Base-by-base conservation (phyloP, 2,113 vertebrate genomes). In the Thalassarche chlororhynchos region DNA sequence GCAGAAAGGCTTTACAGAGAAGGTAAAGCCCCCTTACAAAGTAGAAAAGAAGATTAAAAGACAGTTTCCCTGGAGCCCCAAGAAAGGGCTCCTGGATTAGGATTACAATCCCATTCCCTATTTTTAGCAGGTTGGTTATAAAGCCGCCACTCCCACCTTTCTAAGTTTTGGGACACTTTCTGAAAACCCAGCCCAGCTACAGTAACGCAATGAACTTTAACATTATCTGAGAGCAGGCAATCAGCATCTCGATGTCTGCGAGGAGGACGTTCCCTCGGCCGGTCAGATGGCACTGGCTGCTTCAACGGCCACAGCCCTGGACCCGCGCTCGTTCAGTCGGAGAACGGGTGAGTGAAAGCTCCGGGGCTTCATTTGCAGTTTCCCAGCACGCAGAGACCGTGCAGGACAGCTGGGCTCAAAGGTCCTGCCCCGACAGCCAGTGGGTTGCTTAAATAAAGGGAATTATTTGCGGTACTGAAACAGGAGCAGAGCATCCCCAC, bases 41-140 rank as follows among this genome's bases (percentile, higher is more conserved):
- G 85, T 2, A 71, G 91, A 47, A 97, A 97, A 97, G 96, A 87
- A 65, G 97, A 97, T 97, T 96, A 98, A 54, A 75, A 51, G 68
- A 11, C 75, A 49, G 90, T 91, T 84, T 93, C 55, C 32, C 57
- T 71, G 70, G 17, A 89, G 80, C 47, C 70, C 69, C 70, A 78
- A 58, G 58, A 87, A 75, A 94, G 70, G 82, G 61, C 62, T 91
- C 68, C 46, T 26, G 51, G 42, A 90, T 95, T 58, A 97, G 60
- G 85, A 89, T 62, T 60, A 75, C 66, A 93, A 96, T 74, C 66
- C 31, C n/a, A 64, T 4, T 16, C 46, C 64, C 80, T 97, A 96
- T 97, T 96, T 96, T 96, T 94, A 97, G 87, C 55, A 74, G n/a
- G 18, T 54, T 86, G 6, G 4, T 51, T 28, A 24, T 1, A 26